Conservation (phyloP, 2,888 invertebrate species). For the Heterodera filipjevi region DNA sequence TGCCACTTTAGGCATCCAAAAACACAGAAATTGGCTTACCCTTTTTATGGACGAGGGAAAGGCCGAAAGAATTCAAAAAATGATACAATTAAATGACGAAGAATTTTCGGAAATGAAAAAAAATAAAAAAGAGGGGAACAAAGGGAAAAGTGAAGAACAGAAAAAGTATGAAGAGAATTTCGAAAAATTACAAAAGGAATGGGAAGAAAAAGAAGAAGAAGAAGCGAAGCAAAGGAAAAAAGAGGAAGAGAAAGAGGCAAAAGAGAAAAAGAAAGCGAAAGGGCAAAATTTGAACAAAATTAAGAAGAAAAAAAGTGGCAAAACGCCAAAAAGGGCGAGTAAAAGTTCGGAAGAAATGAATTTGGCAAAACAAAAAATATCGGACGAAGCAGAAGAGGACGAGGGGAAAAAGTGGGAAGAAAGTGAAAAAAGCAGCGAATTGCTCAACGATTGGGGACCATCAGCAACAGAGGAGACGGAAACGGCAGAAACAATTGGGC, state of each 20-base stretch:
- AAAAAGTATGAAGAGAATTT: not conserved
- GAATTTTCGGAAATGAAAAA: not conserved
- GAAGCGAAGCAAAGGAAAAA: not conserved
- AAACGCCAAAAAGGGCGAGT: not conserved
- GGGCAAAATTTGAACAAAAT: not conserved
- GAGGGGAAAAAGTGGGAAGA: not conserved
- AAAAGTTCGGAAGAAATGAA: not conserved
- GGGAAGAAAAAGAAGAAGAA: not conserved
- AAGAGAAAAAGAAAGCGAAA: not conserved
- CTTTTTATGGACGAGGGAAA: not conserved
- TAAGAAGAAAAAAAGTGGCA: not conserved
- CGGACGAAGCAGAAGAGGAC: not conserved
- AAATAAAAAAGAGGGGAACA: not conserved
- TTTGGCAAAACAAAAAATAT: not conserved
- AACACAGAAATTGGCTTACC: not conserved
- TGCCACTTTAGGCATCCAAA: no score
- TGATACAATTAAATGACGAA: not conserved
- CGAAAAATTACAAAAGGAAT: not conserved
- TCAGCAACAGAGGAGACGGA: not conserved
- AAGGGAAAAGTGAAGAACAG: not conserved
- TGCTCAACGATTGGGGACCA: not conserved
- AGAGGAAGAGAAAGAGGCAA: not conserved
- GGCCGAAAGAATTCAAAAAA: not conserved
- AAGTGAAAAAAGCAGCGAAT: not conserved
- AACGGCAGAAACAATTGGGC: not conserved